These are phyloP conservation scores for Acromyrmex echinatior DNA, from an alignment of 1,140 invertebrate species.

Conservation along the genomic window DNA sequence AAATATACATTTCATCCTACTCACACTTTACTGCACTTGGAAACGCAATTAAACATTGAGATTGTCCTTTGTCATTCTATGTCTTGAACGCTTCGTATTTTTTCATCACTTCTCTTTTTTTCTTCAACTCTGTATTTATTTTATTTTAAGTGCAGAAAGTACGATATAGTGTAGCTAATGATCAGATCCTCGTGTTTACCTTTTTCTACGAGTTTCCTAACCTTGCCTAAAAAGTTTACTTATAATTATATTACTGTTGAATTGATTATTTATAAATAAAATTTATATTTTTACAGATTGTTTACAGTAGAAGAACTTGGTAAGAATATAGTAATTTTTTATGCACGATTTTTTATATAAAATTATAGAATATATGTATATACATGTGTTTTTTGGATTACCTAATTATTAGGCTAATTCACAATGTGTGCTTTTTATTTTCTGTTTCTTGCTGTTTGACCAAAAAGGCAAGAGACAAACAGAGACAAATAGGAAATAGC, in stretches of 20 bases:
- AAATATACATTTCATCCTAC: no score
- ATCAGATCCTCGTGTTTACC: neutral
- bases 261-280: conserved; percentile 6
- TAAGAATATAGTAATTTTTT: conserved; percentile 6
- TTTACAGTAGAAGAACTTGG: neutral
- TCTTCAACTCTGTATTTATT: neutral
- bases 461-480: no score
- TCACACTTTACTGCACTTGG: no score
- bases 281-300: neutral
- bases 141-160: conserved; percentile 6
- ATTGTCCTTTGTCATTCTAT: no score
- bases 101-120: neutral
- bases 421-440: no score
- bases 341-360: neutral
- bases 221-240: neutral
- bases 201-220: neutral
- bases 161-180: neutral
- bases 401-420: no score
- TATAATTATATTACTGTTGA: neutral
- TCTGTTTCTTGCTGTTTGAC: no score
- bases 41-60: no score
- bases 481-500: no score
- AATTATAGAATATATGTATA: neutral
- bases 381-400: neutral
- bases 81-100: neutral